Evolutionary conservation across 1,140 invertebrate species (phyloP).

Genomic region (Cherax destructor): DNA sequence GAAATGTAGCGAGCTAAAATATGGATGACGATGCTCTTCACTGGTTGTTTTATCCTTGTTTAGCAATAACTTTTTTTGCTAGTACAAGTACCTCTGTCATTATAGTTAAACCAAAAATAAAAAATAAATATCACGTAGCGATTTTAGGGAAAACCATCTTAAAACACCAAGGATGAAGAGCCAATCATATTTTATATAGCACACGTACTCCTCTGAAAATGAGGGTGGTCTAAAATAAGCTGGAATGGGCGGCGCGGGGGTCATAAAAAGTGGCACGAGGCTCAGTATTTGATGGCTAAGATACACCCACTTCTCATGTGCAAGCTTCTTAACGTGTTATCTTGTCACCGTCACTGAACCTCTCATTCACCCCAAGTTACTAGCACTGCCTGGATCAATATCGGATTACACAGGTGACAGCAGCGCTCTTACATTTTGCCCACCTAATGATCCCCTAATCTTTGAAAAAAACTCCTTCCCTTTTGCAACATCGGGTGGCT

Average conservation of each 20-base stretch:
- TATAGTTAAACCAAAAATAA: no score
- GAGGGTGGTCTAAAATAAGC: neutral
- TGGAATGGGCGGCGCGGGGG: neutral
- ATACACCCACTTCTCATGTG: neutral
- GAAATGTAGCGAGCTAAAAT: no score
- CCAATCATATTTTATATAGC: neutral
- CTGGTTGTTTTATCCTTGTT: no score
- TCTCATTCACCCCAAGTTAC: neutral
- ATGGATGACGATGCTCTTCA: no score
- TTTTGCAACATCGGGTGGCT: neutral
- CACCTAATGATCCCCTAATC: neutral
- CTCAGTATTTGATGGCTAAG: neutral
- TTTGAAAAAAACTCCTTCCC: neutral
- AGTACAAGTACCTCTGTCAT: no score
- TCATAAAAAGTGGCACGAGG: neutral
- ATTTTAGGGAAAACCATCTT: neutral
- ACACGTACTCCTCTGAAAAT: neutral
- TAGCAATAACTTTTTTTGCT: no score
- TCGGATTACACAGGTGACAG: slow-evolving; percentile 2
- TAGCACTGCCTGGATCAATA: slow-evolving; percentile 11
- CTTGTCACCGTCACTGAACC: neutral
- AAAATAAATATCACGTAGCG: no score
- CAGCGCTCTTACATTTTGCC: neutral
- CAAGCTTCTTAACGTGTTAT: neutral
- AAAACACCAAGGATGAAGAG: neutral